phyloP scores from a whole-genome alignment of 1,140 invertebrate species.

The Drosophila santomea region DNA sequence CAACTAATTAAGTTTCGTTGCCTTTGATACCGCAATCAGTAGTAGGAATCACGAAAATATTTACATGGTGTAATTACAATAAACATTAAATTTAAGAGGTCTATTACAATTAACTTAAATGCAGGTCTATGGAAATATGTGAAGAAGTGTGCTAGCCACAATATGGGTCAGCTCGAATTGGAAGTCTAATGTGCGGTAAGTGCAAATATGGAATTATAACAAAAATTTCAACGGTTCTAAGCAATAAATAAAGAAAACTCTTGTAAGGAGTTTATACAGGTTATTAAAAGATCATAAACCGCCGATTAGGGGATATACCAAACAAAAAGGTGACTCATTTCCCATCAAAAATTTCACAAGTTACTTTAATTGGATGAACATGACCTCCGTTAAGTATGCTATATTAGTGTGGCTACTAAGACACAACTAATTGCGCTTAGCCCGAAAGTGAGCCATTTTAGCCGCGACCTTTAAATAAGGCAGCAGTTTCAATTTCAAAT shows the following conservation, averaged over 20 bases:
- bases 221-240: too few species aligned
- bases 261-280: too few species aligned
- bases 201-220: too few species aligned
- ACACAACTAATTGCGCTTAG: background rate
- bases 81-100: background rate
- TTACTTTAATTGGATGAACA: background rate
- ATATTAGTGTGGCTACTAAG: background rate
- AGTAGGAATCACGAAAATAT: slow-evolving; percentile 1
- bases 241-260: too few species aligned
- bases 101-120: background rate
- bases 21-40: background rate
- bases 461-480: slow-evolving; percentile 50
- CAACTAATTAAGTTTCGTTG: slow-evolving; percentile 1
- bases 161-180: too few species aligned
- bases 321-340: slow-evolving; percentile 4
- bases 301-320: background rate
- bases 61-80: slow-evolving; percentile 20
- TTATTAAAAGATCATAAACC: background rate
- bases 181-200: background rate
- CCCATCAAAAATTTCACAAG: slow-evolving; percentile 17
- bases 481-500: slow-evolving; percentile 54
- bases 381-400: slow-evolving; percentile 13
- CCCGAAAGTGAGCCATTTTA: slow-evolving; percentile 35
- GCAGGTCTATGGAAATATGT: too few species aligned
- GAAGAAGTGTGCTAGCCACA: too few species aligned